Evolutionary conservation across 30 jellyfish, hydroid and myxozoan species (phyloP), one percentile per base, ranked within the genome.

Genomic region (Phacellophora camtschatica): DNA sequence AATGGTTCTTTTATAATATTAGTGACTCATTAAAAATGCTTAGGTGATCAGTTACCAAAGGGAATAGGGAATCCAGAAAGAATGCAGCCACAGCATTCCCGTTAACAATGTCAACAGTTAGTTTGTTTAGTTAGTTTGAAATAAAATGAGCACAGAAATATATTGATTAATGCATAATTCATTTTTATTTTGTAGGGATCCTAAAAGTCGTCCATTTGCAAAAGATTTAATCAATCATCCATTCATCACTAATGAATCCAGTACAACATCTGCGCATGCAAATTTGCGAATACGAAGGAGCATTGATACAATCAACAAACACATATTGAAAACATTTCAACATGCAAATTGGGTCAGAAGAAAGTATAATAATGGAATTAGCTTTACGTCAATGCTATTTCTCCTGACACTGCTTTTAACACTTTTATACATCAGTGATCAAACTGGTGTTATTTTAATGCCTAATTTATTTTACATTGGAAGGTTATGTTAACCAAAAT

Each of bases 121-220:
- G n/a, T n/a, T n/a, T n/a, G n/a, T n/a, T n/a, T n/a, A n/a, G n/a
- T n/a, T n/a, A n/a, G n/a, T n/a, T n/a, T n/a, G n/a, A n/a, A n/a
- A n/a, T n/a, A n/a, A n/a, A n/a, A n/a, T n/a, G n/a, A n/a, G n/a
- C n/a, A n/a, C n/a, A n/a, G n/a, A n/a, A n/a, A 23, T 42, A 2
- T 1, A 18, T 7, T 34, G 54, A 68, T 25, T 16, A n/a, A n/a
- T n/a, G n/a, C n/a, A n/a, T n/a, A n/a, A n/a, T n/a, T n/a, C n/a
- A n/a, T n/a, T n/a, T n/a, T n/a, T n/a, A n/a, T 31, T 36, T 34
- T 81, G 5, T 48, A 89, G 97, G 41, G 97, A 90, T 51, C 97
- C 97, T n/a, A 83, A 74, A 50, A 39, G 90, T 75, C 94, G 97
- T 20, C 97, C 97, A 23, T 69, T 76, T 4, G 97, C 97, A 0